phyloP scores from a whole-genome alignment of 2,888 invertebrate species.

The Macrostomum cliftonense region DNA sequence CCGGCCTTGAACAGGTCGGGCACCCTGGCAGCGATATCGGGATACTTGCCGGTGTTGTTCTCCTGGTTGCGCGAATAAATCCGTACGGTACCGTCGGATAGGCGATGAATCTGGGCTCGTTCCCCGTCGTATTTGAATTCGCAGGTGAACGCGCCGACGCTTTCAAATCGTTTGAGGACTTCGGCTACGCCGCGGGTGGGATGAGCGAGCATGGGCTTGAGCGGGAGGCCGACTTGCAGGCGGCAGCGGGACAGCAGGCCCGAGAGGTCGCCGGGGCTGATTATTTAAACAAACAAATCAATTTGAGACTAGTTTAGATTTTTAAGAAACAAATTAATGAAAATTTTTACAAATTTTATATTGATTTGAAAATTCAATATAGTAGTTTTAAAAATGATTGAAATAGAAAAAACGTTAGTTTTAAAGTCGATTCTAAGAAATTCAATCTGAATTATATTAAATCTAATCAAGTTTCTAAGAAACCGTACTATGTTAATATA shows the following conservation, averaged over 20 bases:
- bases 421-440: too few species aligned
- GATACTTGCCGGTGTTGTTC: conserved; percentile 79
- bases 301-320: too few species aligned
- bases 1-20: conserved; percentile 16
- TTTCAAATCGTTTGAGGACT: conserved; percentile 63
- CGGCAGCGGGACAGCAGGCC: not conserved
- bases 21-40: conserved; percentile 65
- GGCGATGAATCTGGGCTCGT: conserved; percentile 57
- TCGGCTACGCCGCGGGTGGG: conserved; percentile 83
- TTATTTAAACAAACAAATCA: not conserved
- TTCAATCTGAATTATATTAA: too few species aligned
- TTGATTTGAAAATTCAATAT: too few species aligned
- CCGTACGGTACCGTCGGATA: conserved; percentile 45
- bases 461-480: too few species aligned
- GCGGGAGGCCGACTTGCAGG: conserved; percentile 48
- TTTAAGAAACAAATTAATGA: too few species aligned
- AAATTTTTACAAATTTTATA: too few species aligned
- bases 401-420: too few species aligned
- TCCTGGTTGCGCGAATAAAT: conserved; percentile 91
- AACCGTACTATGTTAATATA: too few species aligned
- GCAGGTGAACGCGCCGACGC: conserved; percentile 66
- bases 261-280: not conserved
- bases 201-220: conserved; percentile 95
- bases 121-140: conserved; percentile 99
- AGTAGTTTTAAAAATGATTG: too few species aligned